Percentiles rank a stretch among this genome's conserved stretches.
phyloP scores from a whole-genome alignment of 2,113 vertebrate genomes.

The Geococcyx californianus region DNA sequence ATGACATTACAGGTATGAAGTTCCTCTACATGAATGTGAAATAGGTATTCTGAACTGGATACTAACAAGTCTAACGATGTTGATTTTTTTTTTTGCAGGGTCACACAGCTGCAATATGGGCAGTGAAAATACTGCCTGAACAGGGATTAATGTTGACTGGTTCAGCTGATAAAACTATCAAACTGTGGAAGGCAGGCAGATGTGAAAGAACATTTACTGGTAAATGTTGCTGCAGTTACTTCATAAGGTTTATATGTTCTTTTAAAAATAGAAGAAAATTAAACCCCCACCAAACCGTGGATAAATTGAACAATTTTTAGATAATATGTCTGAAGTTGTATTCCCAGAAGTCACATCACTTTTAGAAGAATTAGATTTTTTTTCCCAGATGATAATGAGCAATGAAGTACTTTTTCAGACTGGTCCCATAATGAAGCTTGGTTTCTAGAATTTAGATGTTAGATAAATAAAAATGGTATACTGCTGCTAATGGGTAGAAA shows the following conservation, averaged over 20 bases:
- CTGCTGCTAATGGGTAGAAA: neutral
- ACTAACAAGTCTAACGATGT: neutral
- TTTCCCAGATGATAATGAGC: neutral
- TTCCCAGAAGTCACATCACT: neutral
- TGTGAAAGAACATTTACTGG: slow-evolving; percentile 92
- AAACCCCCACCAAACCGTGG: fast-evolving
- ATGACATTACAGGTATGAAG: slow-evolving; percentile 93
- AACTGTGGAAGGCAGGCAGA: slow-evolving; percentile 96
- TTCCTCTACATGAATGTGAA: neutral
- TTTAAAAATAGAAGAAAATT: neutral
- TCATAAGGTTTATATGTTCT: neutral
- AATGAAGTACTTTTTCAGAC: neutral
- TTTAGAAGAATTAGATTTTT: neutral
- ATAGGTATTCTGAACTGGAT: neutral
- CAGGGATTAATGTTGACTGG: slow-evolving; percentile 96
- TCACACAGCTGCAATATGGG: slow-evolving; percentile 94
- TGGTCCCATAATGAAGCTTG: neutral
- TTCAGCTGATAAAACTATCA: slow-evolving; percentile 96
- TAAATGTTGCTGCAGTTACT: slow-evolving; percentile 57
- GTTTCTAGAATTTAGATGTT: neutral
- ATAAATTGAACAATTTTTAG: neutral
- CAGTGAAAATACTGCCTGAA: slow-evolving; percentile 92
- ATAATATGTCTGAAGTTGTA: neutral
- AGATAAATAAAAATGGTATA: neutral
- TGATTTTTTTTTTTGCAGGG: slow-evolving; percentile 75